A percentile compares a stretch with the other conserved stretches of the same genome.
Conservation (phyloP, 2,888 invertebrate species). For the Tipula unca region DNA sequence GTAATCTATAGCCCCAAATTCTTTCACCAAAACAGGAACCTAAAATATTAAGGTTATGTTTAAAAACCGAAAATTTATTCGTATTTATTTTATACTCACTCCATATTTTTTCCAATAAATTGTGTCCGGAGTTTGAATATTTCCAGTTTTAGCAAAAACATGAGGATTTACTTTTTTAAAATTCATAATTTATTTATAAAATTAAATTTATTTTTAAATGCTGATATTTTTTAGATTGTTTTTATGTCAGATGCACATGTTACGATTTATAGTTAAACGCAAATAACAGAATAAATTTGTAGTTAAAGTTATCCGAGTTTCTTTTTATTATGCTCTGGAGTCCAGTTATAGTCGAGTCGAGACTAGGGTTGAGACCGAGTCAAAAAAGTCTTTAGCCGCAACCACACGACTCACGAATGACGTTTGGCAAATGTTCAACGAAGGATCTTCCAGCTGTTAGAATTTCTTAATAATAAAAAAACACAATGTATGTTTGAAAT, state of each 20-base stretch:
- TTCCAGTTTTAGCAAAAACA: constrained; percentile 34
- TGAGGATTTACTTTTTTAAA: constrained; percentile 36
- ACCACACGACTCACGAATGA: too few relatives aligned
- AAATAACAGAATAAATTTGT: too few relatives aligned
- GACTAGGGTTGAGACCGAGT: too few relatives aligned
- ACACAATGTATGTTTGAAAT: too few relatives aligned
- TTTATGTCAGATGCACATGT: not conserved
- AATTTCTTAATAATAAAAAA: too few relatives aligned
- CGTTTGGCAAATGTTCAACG: too few relatives aligned
- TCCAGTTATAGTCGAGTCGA: too few relatives aligned
- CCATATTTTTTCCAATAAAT: constrained; percentile 84
- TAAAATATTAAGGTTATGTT: constrained; percentile 35
- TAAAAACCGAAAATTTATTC: not conserved
- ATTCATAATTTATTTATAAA: not conserved
- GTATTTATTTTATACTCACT: constrained; percentile 44
- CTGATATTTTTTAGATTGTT: not conserved
- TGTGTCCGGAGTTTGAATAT: constrained; percentile 65
- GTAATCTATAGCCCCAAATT: constrained; percentile 86
- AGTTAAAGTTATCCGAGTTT: too few relatives aligned
- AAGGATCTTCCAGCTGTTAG: too few relatives aligned
- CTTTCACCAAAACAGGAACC: constrained; percentile 82
- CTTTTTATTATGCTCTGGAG: too few relatives aligned
- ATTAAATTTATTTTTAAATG: not conserved
- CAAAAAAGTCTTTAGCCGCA: too few relatives aligned
- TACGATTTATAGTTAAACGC: not conserved